Evolutionary conservation across 2,888 invertebrate genomes (phyloP), one percentile per base, ranked within the genome.

Genomic region (Cryptosula pallasiana): DNA sequence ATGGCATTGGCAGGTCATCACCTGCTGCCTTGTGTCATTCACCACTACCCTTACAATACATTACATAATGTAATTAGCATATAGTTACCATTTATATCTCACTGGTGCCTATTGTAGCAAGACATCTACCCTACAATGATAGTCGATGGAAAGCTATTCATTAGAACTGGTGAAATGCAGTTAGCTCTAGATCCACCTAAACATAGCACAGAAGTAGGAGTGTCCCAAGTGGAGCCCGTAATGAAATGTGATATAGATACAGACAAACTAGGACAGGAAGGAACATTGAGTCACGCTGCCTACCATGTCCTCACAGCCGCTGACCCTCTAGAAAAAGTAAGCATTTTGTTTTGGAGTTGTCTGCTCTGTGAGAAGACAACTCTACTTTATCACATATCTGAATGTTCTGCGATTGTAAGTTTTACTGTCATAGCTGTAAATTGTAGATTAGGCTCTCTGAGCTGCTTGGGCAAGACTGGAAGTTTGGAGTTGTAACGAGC

Each of bases 81-180:
- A n/a, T n/a, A n/a, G n/a, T n/a, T n/a, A n/a, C n/a, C n/a, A n/a
- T n/a, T n/a, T n/a, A n/a, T n/a, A n/a, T n/a, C n/a, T n/a, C n/a
- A n/a, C n/a, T n/a, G n/a, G n/a, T n/a, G n/a, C n/a, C n/a, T 63
- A 27, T 13, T 25, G 29, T 57, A 63, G 63, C 63, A 63, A 63
- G 63, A 63, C n/a, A 32, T 63, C 9, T 63, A 63, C 34, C 63
- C 63, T 13, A 20, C 27, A 9, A 63, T 63, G 63, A 32, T 25
- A 16, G 63, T 63, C 3, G 63, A 63, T 63, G 63, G 63, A 32
- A 3, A 29, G 5, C 32, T 63, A 16, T 63, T 25, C n/a, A 34
- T 63, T 32, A 27, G 63, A 34, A 63, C 63, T 34, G 63, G 63
- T 63, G 63, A 63, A 27, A 63, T 63, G 63, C 29, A 63, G 63